Evolutionary conservation across 2,113 vertebrate genomes (phyloP).

Genomic region (Macrotus californicus): DNA sequence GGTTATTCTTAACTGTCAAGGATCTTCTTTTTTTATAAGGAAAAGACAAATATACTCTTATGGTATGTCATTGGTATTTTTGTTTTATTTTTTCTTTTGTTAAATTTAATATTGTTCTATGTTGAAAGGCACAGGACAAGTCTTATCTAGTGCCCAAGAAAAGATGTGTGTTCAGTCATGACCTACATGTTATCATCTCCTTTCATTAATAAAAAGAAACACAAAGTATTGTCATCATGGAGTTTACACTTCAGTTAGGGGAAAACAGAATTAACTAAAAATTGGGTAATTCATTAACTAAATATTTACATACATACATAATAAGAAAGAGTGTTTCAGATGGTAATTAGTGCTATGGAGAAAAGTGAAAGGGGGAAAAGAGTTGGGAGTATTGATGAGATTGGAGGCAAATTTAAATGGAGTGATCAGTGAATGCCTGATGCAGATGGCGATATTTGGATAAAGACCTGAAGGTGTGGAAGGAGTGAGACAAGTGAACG

Average conservation of each 20-base stretch:
- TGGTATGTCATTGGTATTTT: not conserved
- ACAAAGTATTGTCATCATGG: not conserved
- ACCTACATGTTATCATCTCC: not conserved
- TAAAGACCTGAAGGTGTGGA: not conserved
- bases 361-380: not conserved
- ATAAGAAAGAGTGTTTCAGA: not conserved
- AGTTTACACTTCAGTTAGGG: not conserved
- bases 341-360: not conserved
- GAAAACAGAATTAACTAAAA: not conserved
- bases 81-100: not conserved
- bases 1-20: not conserved
- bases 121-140: not conserved
- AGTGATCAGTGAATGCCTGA: not conserved
- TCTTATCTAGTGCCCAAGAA: not conserved
- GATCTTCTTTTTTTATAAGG: not conserved
- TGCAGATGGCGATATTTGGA: not conserved
- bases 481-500: not conserved
- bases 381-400: not conserved
- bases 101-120: not conserved
- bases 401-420: not conserved
- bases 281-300: not conserved
- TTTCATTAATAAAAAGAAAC: not conserved
- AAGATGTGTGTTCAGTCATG: not conserved
- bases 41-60: not conserved
- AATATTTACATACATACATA: not conserved